Evolutionary conservation across 1,140 invertebrate species (phyloP).

Genomic region (Calycopis cecrops): DNA sequence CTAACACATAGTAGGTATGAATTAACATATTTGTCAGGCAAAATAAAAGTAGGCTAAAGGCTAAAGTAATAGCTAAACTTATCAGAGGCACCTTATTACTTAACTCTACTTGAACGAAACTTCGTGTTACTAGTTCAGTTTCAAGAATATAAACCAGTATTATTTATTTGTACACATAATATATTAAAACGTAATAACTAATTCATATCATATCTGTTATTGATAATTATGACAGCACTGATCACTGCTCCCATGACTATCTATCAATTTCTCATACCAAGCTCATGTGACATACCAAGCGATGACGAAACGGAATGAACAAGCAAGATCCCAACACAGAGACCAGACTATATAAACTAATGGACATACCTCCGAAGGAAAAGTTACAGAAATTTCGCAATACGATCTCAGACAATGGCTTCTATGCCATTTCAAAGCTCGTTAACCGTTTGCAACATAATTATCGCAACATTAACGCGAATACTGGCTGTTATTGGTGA

Average conservation of each 20-base stretch:
- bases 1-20: too few species aligned
- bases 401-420: not conserved
- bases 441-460: constrained; percentile 5
- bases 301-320: constrained; percentile 42
- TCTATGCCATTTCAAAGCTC: not conserved
- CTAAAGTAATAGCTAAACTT: too few species aligned
- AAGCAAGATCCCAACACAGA: constrained; percentile 23
- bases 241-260: constrained; percentile 33
- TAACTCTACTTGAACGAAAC: too few species aligned
- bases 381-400: constrained; percentile 1
- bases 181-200: not conserved
- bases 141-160: too few species aligned
- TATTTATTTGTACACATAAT: too few species aligned
- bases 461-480: constrained; percentile 26
- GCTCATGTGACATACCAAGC: constrained; percentile 41
- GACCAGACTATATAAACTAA: constrained; percentile 31
- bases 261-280: constrained; percentile 32
- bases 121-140: too few species aligned
- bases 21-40: too few species aligned
- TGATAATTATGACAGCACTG: constrained; percentile 19
- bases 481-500: constrained; percentile 29
- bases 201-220: constrained; percentile 10
- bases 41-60: too few species aligned
- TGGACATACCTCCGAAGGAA: constrained; percentile 23
- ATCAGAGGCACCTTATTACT: too few species aligned